A percentile compares a stretch with the other conserved stretches of the same genome.
phyloP scores from a whole-genome alignment of 2,113 vertebrate genomes.

The Ptilorrhoa leucosticta region DNA sequence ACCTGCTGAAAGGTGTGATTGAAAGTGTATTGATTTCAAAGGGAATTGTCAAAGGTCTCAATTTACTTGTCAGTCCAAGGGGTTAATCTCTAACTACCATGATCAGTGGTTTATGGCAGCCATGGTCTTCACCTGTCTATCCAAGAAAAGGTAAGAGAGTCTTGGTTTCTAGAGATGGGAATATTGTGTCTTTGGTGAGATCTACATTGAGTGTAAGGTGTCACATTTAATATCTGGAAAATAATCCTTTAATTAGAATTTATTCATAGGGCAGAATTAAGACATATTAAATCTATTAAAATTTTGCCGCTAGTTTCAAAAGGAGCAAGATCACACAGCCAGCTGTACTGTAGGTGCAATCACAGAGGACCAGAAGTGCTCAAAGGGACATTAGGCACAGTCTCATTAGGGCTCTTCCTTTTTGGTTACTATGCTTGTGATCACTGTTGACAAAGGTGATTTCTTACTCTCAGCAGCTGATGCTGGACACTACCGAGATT shows the following conservation, averaged over 20 bases:
- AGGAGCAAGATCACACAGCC: not conserved
- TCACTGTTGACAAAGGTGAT: not conserved
- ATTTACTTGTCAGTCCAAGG: not conserved
- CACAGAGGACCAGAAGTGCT: not conserved
- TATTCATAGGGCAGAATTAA: not conserved
- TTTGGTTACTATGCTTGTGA: not conserved
- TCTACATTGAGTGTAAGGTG: not conserved
- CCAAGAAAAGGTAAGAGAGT: not conserved
- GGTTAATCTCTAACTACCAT: not conserved
- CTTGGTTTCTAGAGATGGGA: not conserved
- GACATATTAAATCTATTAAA: not conserved
- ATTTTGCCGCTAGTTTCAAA: not conserved
- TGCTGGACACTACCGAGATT: not conserved
- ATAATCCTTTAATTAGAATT: not conserved
- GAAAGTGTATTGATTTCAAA: not conserved
- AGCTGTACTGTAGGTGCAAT: not conserved
- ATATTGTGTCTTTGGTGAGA: not conserved
- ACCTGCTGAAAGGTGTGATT: not conserved
- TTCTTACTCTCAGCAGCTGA: not conserved
- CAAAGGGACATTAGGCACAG: rapidly evolving
- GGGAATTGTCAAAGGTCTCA: not conserved
- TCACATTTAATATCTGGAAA: not conserved
- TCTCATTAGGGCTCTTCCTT: not conserved
- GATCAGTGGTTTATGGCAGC: not conserved
- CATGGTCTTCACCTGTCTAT: not conserved